phyloP scores from a whole-genome alignment of 2,113 vertebrate species.

The Paramormyrops kingsleyae region DNA sequence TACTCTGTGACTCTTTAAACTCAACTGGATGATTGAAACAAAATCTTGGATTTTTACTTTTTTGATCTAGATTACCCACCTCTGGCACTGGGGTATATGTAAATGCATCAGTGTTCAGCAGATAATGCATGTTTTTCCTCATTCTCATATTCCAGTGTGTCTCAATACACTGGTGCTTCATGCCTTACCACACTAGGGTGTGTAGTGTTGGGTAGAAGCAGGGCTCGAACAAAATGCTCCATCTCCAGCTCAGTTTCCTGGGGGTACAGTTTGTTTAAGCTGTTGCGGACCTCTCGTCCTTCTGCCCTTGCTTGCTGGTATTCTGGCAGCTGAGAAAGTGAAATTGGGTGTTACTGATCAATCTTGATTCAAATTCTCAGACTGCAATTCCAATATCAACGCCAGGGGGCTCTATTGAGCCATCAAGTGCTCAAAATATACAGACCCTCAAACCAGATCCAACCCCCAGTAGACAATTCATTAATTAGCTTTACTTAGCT shows the following conservation, averaged over 20 bases:
- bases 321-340: conserved; percentile 55
- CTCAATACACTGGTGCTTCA: background rate
- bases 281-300: conserved; percentile 64
- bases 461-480: background rate
- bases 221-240: conserved; percentile 64
- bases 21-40: no score
- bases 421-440: background rate
- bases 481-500: background rate
- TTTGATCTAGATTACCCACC: background rate
- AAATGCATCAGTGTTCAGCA: background rate
- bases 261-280: conserved; percentile 54
- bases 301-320: conserved; percentile 51
- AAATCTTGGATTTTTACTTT: no score
- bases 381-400: background rate
- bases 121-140: background rate
- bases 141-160: background rate
- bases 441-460: background rate
- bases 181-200: conserved; percentile 74
- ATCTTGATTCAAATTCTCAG: background rate
- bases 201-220: conserved; percentile 76
- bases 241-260: conserved; percentile 61
- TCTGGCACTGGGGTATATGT: background rate
- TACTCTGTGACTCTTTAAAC: no score
- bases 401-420: background rate
- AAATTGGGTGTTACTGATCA: background rate